Percentiles rank a stretch among this genome's conserved stretches.
Conservation (phyloP, 1,140 invertebrate genomes). For the Oryctes rhinoceros region DNA sequence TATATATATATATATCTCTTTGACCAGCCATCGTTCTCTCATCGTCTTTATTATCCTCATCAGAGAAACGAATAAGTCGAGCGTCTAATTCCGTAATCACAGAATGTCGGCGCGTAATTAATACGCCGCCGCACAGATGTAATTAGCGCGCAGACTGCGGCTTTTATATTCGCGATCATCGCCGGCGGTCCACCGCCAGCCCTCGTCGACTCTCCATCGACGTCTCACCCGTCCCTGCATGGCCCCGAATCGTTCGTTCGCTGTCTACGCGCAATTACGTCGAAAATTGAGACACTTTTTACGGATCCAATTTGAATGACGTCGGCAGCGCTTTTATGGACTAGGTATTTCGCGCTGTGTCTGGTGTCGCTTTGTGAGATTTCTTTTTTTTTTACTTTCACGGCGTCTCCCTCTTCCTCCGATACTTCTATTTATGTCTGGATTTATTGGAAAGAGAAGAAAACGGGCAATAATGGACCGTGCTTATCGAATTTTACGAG, state of each 20-base stretch:
- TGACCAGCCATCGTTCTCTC: background rate
- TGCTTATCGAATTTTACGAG: too few species aligned
- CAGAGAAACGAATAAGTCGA: background rate
- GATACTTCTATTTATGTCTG: too few species aligned
- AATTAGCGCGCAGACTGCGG: constrained; percentile 23
- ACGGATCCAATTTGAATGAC: constrained; percentile 7
- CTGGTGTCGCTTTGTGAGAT: background rate
- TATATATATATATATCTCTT: background rate
- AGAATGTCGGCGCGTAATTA: constrained; percentile 23
- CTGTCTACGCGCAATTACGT: background rate
- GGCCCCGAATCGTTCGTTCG: background rate
- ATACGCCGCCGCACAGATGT: constrained; percentile 5
- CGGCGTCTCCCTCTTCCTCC: too few species aligned
- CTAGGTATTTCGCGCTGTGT: background rate
- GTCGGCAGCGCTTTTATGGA: background rate
- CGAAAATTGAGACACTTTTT: constrained; percentile 21
- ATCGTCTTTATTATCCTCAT: background rate
- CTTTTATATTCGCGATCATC: constrained; percentile 19
- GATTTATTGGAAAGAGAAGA: too few species aligned
- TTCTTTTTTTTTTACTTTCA: background rate
- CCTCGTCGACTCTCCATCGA: background rate
- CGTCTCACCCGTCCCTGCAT: too few species aligned
- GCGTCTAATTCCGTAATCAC: constrained; percentile 37
- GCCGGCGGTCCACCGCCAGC: too few species aligned
- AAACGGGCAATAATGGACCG: too few species aligned